Conservation (phyloP, 2,888 invertebrate species). For the Watsonalla cultraria region DNA sequence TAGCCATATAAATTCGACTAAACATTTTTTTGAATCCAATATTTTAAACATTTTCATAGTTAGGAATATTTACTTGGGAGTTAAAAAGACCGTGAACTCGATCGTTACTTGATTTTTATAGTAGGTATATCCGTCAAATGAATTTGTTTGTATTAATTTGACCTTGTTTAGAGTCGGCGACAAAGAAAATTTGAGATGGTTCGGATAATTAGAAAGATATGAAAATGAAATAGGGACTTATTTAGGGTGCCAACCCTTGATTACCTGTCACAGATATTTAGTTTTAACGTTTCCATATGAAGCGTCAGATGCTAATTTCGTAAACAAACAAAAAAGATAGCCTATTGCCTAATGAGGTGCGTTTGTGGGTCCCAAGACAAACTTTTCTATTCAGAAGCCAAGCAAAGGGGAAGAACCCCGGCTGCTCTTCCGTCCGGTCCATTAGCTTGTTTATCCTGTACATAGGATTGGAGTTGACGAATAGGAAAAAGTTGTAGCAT, state of each 20-base stretch:
- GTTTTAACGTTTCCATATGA: conserved; percentile 28
- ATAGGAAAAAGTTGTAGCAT: conserved; percentile 30
- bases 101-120: too few relatives aligned
- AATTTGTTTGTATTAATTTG: too few relatives aligned
- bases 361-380: conserved; percentile 58
- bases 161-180: too few relatives aligned
- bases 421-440: conserved; percentile 68
- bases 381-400: conserved; percentile 65
- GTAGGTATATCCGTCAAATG: too few relatives aligned
- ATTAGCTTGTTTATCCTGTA: conserved; percentile 73
- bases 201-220: conserved; percentile 23
- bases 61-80: too few relatives aligned
- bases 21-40: too few relatives aligned
- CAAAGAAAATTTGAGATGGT: too few relatives aligned
- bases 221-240: conserved; percentile 16
- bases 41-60: too few relatives aligned
- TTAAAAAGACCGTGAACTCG: too few relatives aligned
- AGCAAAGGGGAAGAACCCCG: conserved; percentile 38
- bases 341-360: conserved; percentile 75
- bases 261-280: conserved; percentile 43
- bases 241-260: conserved; percentile 33
- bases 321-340: conserved; percentile 70
- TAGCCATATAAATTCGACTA: too few relatives aligned
- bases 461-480: conserved; percentile 47
- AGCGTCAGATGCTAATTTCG: conserved; percentile 71